These are phyloP conservation scores for Halcyon malimbica DNA, from an alignment of 2,113 vertebrate genomes.

Conservation along the genomic window DNA sequence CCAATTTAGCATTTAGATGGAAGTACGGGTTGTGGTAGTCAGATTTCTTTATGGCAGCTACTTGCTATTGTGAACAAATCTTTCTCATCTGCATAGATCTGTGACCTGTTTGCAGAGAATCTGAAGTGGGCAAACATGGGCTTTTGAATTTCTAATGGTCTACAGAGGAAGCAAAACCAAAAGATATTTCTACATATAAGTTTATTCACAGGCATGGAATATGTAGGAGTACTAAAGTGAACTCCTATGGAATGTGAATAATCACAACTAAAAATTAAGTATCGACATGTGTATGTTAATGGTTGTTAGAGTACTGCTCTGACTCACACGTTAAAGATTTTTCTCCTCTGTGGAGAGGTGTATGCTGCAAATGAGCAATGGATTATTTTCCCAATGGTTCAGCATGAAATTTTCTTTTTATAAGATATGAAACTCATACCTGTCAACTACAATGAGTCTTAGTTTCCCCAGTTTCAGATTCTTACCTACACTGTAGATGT, in stretches of 20 bases:
- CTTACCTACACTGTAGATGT: not conserved
- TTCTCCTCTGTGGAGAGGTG: not conserved
- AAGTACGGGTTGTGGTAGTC: not conserved
- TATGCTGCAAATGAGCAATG: not conserved
- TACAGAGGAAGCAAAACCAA: not conserved
- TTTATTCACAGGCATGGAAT: not conserved
- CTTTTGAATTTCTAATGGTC: not conserved
- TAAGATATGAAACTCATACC: not conserved
- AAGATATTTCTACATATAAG: not conserved
- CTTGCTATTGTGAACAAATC: not conserved
- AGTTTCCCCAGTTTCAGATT: not conserved
- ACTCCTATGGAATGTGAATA: not conserved
- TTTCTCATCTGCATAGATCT: not conserved
- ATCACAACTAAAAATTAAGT: not conserved
- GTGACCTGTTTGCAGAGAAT: not conserved
- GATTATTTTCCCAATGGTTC: fast-evolving
- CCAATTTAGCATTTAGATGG: not conserved
- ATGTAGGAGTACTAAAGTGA: not conserved
- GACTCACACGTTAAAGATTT: not conserved
- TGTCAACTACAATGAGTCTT: not conserved
- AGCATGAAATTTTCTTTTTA: not conserved
- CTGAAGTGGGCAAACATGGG: not conserved
- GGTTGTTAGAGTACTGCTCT: not conserved
- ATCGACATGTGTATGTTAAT: not conserved
- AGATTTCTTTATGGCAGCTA: not conserved